Conservation (phyloP, 2,797 vertebrate genomes). For the Channallabes apus region DNA sequence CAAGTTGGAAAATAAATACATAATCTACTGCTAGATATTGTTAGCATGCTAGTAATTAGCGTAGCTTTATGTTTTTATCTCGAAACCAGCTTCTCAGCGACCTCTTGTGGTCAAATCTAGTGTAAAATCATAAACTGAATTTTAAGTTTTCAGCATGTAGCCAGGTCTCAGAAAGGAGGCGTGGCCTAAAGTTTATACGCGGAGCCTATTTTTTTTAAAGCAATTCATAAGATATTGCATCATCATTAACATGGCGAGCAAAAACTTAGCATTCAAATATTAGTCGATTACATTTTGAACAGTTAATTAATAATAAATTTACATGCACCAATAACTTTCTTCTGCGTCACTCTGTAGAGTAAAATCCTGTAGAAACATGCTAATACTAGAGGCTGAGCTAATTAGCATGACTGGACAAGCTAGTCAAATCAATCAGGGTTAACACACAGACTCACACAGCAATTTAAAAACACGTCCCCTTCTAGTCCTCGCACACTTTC, state of each 20-base stretch:
- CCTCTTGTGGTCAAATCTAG: not conserved
- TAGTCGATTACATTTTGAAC: not conserved
- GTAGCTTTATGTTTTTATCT: not conserved
- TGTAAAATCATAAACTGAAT: not conserved
- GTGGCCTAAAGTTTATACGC: not conserved
- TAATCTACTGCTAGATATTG: no score
- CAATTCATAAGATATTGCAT: not conserved
- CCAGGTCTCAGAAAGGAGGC: not conserved
- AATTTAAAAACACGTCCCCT: not conserved
- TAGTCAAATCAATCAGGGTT: not conserved
- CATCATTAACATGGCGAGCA: no score
- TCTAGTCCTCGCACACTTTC: not conserved
- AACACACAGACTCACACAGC: not conserved
- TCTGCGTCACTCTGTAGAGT: not conserved
- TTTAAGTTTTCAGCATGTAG: not conserved
- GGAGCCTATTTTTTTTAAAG: not conserved
- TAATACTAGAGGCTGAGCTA: not conserved
- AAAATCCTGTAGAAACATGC: not conserved
- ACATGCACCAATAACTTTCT: not conserved
- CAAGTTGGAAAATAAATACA: not conserved
- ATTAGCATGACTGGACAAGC: not conserved
- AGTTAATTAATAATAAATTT: not conserved
- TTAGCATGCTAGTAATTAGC: not conserved
- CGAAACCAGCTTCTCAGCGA: not conserved
- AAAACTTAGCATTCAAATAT: not conserved